Percentiles rank a stretch among this genome's conserved stretches.
phyloP scores from a whole-genome alignment of 92 coral and sea anemone species.

The Siderastrea radians region DNA sequence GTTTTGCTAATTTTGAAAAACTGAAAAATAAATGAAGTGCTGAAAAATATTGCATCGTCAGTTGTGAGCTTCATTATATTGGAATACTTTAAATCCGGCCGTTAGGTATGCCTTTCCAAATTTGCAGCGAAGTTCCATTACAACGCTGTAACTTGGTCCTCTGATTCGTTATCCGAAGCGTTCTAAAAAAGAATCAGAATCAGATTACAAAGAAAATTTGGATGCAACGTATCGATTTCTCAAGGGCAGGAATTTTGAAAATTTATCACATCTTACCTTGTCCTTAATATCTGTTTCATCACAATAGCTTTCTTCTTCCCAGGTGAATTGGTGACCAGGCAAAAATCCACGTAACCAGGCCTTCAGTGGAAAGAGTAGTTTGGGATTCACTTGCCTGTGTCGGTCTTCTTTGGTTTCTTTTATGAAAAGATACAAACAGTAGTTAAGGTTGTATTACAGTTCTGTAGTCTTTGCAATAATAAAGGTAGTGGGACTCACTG shows the following conservation, averaged over 20 bases:
- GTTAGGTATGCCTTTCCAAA: background rate
- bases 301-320: constrained; percentile 82
- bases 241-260: background rate
- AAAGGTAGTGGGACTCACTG: no score
- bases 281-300: background rate
- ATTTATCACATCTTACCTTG: background rate
- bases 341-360: constrained; percentile 80
- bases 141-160: background rate
- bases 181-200: background rate
- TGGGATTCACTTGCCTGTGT: constrained; percentile 60
- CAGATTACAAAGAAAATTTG: no score
- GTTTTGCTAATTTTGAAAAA: no score
- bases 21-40: no score
- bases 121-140: background rate
- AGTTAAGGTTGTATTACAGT: background rate
- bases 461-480: no score
- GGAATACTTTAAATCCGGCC: background rate
- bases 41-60: no score
- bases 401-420: constrained; percentile 83
- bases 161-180: background rate
- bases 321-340: constrained; percentile 85
- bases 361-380: constrained; percentile 79
- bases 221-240: no score
- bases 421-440: background rate
- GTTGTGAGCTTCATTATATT: no score